Base-by-base conservation (phyloP, 2,113 vertebrate genomes). In the Mormyrus iriodes region DNA sequence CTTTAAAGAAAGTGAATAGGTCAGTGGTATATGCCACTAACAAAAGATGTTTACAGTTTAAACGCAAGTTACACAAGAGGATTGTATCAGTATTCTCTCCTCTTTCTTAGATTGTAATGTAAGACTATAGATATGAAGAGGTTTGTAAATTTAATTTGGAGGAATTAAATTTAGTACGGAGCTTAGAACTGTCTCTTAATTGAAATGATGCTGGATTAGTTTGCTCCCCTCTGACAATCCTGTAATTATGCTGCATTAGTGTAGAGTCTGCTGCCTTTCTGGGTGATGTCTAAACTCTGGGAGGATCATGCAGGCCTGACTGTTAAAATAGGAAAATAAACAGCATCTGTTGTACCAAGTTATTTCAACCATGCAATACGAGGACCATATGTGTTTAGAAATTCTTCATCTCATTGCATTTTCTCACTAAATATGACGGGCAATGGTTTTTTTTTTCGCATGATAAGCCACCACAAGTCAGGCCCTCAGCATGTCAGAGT, bases 351-450 rank as follows among this genome's bases (percentile, higher is more conserved):
- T 48, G 86, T 84, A 86, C 83, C 58, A 31, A 52, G 89, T 48
- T 86, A 86, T 86, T 89, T 69, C 85, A 76, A 52, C 84, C 89
- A 83, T 86, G 83, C 89, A 86, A 86, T 89, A 85, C 84, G 5
- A 69, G 55, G 89, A 89, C 89, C 89, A 89, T 89, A 89, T 89
- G 89, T 89, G 55, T 44, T 86, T 86, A 48, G 31, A 85, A 73
- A 86, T 89, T 42, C 83, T 86, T 58, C 0, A 21, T 73, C 35
- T 85, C 55, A 17, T 86, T 85, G 65, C 58, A 21, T 86, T 89
- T 87, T 87, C 61, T 79, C 46, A 27, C 39, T 87, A 90, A 79
- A 79, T 87, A 87, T 87, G 58, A 90, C 52, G 76, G 69, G 48
- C 0, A 79, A 52, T 15, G 27, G 58, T 7, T 51, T 39, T 89